These are phyloP conservation scores for Brachypodius melanocephalos DNA, from an alignment of 2,113 vertebrate genomes.

Conservation along the genomic window DNA sequence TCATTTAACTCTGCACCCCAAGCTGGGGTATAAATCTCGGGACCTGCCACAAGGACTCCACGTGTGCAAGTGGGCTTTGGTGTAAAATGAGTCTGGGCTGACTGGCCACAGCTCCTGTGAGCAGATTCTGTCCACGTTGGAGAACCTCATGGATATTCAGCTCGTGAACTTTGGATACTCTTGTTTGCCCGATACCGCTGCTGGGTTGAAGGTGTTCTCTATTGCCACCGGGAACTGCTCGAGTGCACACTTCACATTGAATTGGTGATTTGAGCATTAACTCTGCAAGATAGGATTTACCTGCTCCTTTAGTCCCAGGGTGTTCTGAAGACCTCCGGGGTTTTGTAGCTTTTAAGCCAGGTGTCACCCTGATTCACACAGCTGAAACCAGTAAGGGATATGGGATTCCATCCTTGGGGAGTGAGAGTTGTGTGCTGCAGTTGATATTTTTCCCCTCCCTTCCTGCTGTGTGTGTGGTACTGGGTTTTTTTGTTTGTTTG, in stretches of 20 bases:
- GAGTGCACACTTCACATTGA: not conserved
- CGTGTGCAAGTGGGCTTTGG: not conserved
- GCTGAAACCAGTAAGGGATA: no score
- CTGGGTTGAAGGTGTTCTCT: not conserved
- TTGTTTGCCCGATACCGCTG: not conserved
- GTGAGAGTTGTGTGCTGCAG: not conserved
- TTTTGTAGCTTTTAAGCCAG: not conserved
- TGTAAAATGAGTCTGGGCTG: not conserved
- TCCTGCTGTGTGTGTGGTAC: not conserved
- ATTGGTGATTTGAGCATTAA: not conserved
- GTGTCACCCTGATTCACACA: fast-evolving
- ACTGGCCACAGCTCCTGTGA: not conserved
- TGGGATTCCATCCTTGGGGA: not conserved
- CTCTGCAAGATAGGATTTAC: not conserved
- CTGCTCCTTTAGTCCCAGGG: not conserved
- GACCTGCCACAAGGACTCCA: not conserved
- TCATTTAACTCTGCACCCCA: not conserved
- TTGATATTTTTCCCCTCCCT: not conserved
- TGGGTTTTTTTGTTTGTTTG: not conserved
- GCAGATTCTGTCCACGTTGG: not conserved
- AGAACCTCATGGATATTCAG: not conserved
- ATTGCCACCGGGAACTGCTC: fast-evolving
- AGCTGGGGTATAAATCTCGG: not conserved
- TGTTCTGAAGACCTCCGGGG: not conserved
- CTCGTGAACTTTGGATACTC: not conserved